Base-by-base conservation (phyloP, 2,888 invertebrate genomes). In the Temnothorax rugatulus region DNA sequence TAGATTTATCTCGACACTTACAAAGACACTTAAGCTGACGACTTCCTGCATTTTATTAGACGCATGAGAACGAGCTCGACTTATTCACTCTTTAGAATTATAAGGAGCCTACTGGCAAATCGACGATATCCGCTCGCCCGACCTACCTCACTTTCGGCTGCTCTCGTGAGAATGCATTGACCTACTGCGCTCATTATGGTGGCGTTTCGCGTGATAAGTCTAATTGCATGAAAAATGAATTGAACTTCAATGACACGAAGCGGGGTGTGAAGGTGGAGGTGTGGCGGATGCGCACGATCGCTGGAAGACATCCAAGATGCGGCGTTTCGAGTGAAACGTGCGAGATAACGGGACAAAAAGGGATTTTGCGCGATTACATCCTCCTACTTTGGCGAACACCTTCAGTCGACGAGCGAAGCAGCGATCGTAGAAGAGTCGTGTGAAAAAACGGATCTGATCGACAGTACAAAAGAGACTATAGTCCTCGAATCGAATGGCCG, bases 161-260 rank as follows among this genome's bases (percentile, higher is more conserved):
- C 29, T 25, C 66, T 84, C 75, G 50, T 64, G 75, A 79, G 84
- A 86, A 88, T 57, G 81, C 84, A 74, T 90, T 86, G 86, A 90
- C 86, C 86, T 82, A 85, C 66, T 85, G 74, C 25, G 76, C 74
- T 88, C 84, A 71, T 90, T 88, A 86, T 38, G 18, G 73, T 41
- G 71, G 29, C 38, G 47, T n/a, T 76, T 61, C 82, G 34, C 74
- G 84, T 38, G 64, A 73, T 74, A 68, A 41, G 82, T 64, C 84
- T 89, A 90, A 90, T 89, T 89, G 88, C 84, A 86, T 84, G 88
- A 90, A 89, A 85, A 88, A 90, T 90, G 88, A 86, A 91, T 91
- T 82, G 87, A 85, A 83, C 77, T 68, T 84, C 83, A 90, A 86
- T 87, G 91, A 84, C 64, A 73, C 41, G 54, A 41, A 18, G 25